Evolutionary conservation across 2,797 vertebrate species (phyloP), one percentile per base, ranked within the genome.

Genomic region (Steatocranus sp.): DNA sequence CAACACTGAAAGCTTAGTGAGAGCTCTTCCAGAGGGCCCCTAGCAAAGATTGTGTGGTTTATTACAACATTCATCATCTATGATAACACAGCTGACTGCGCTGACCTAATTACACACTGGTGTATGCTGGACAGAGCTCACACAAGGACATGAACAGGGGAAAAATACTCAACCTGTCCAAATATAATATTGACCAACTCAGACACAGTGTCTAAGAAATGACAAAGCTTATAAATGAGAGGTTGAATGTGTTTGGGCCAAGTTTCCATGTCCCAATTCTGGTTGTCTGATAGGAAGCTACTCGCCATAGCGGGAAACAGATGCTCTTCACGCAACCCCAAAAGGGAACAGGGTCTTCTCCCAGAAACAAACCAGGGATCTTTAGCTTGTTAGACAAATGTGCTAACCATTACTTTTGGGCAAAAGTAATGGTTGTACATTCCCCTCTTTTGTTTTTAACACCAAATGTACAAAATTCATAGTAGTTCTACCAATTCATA

Each of bases 31-130:
- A 58, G 11, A 80, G 32, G 32, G 17, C 17, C 18, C 68, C 68
- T 27, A 73, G 43, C 68, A 48, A 82, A 83, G 66, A 79, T 17
- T 53, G 10, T 87, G 80, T 83, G 74, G 74, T 76, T 85, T 75
- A 77, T 83, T 79, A 81, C 56, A n/a, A 20, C 27, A 76, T 76
- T 11, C 73, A 48, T 74, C 17, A 36, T 78, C 74, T 53, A 43
- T 56, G 20, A 80, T 50, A 82, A 23, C 63, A 84, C 74, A 81
- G 77, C 74, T 75, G 81, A 70, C 58, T 34, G 79, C 46, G 30
- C 78, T 74, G 81, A 79, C 83, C 79, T 81, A 87, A 91, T 90
- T 89, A 86, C 27, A 86, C 46, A 61, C 78, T 27, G 70, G 6
- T 74, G 75, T 56, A 25, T 54, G 48, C 81, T 70, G 84, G 80